Base-by-base conservation (phyloP, 2,888 invertebrate genomes). In the Nephrotoma appendiculata region DNA sequence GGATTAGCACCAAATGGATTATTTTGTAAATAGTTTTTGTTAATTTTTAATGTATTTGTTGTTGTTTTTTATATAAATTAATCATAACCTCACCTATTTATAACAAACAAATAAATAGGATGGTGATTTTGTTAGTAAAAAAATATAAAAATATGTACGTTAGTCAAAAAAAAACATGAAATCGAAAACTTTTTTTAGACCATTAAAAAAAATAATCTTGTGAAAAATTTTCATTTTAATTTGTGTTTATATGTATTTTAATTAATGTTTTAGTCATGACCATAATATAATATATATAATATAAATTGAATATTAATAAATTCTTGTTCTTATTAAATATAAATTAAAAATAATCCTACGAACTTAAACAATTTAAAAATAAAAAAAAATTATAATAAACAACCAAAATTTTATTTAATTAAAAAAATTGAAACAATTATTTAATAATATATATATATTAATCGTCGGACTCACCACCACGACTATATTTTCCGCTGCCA, bases 391-490 rank as follows among this genome's bases (percentile, higher is more conserved):
- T 87, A 84, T 52, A 85, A 87, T 87, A 87, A 87, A 52, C 86
- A 86, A 86, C 86, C 86, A 86, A 86, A 41, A 87, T 41, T 41
- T 48, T 52, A 52, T 7, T 44, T 44, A 85, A 44, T 43, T 44
- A 85, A 19, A 7, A 84, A 85, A 48, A 52, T 19, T 12, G 11
- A 71, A 83, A 31, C 3, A 71, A 87, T 41, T 41, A 43, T 87
- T 57, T 86, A 48, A 86, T 86, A 87, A 86, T 44, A 57, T 86
- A 83, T 87, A 7, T 71, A 71, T n/a, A n/a, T n/a, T n/a, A 71
- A 71, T 71, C 71, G 71, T 71, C 71, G 71, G 9, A 91, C 91
- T 91, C 91, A 91, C 92, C 92, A 84, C 89, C 86, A 57, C 88
- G 87, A 89, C 88, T 87, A 88, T 88, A 86, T 88, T 89, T 31